These are phyloP conservation scores for Drosophila mettleri DNA, from an alignment of 2,888 invertebrate genomes.

Conservation along the genomic window DNA sequence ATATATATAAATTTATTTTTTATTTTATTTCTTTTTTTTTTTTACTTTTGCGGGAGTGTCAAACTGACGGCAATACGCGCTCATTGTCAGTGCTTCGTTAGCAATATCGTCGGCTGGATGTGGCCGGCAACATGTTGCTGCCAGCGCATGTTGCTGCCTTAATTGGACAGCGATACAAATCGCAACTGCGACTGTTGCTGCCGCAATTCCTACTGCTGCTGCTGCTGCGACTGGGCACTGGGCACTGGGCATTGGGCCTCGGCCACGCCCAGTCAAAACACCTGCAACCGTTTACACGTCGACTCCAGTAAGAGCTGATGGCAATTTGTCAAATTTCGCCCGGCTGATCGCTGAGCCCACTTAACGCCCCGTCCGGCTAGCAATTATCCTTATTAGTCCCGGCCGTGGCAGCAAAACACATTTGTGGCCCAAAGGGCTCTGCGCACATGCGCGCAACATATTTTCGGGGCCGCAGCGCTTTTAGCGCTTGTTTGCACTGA, in stretches of 20 bases:
- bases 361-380: conserved; percentile 67
- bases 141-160: conserved; percentile 72
- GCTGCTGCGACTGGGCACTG: conserved; percentile 13
- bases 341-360: conserved; percentile 41
- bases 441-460: conserved; percentile 23
- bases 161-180: conserved; percentile 79
- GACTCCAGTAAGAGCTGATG: conserved; percentile 62
- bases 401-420: conserved; percentile 61
- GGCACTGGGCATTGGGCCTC: conserved; percentile 34
- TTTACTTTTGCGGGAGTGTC: conserved; percentile 69
- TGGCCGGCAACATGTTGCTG: conserved; percentile 57
- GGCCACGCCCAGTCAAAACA: conserved; percentile 73
- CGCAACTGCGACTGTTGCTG: conserved; percentile 37
- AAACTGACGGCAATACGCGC: conserved; percentile 73
- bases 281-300: conserved; percentile 79
- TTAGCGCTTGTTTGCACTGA: conserved; percentile 80
- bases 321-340: conserved; percentile 75
- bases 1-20: too few relatives aligned
- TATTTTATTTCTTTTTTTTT: neutral
- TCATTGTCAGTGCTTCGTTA: conserved; percentile 77
- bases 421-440: conserved; percentile 58
- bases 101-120: conserved; percentile 61
- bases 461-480: conserved; percentile 51
- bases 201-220: conserved; percentile 15
- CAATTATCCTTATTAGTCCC: conserved; percentile 76